Base-by-base conservation (phyloP, 2,113 vertebrate species). In the Ceyx melanurus region DNA sequence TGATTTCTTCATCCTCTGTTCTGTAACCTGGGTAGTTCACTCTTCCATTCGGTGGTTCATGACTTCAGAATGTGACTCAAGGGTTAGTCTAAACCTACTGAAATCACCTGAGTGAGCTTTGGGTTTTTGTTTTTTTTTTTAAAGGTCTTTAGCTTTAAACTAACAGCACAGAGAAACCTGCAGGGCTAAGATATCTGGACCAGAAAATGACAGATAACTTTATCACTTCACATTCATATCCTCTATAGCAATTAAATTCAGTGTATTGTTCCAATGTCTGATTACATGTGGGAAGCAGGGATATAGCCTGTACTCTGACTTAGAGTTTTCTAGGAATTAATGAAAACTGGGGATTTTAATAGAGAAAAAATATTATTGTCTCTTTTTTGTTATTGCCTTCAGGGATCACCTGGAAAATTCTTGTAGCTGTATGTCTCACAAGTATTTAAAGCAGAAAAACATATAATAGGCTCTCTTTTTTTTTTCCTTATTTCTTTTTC, bases 361-460 rank as follows among this genome's bases (percentile, higher is more conserved):
- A 43, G 21, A 88, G 56, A 54, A 89, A 62, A 60, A 76, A 5
- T 1, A 5, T 56, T 79, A 29, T 43, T 71, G 19, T 57, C 28
- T 92, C 13, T 12, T 66, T 72, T 87, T 80, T 68, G 35, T 77
- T 71, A 56, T 15, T 90, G 56, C 43, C 80, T 83, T 90, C 40
- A 35, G 76, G 18, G 57, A 71, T 74, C 46, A 53, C 74, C 82
- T 74, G 14, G 23, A 91, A 76, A 86, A 88, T 71, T 56, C 46
- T 81, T 83, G 57, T 81, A 93, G 22, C 72, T 77, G 40, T n/a
- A 28, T 28, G 48, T 88, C 73, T 91, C 75, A 76, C 40, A 71
- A 91, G 79, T 91, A 77, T 88, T 92, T 94, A 77, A 86, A 95
- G 48, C 21, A 79, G 62, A 76, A 87, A 88, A 78, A 61, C 28